Evolutionary conservation across 2,888 invertebrate genomes (phyloP), one percentile per base, ranked within the genome.

Genomic region (Osedax frankpressi): DNA sequence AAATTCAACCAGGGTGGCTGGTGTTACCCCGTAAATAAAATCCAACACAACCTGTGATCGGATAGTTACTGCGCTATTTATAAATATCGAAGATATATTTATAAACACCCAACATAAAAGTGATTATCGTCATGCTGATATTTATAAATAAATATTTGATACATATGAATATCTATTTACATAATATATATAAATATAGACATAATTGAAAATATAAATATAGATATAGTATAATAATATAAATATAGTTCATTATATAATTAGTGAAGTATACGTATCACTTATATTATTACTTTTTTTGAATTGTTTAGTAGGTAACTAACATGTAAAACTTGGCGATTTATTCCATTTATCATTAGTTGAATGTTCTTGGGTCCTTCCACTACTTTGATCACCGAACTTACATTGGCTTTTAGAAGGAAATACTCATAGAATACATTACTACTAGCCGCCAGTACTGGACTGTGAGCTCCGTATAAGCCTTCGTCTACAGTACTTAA

Each of bases 381-480:
- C 11, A 28, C 14, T 30, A 24, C 19, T 27, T 28, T 70, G 70
- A 70, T 25, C 11, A 24, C 30, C 2, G 14, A 30, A 25, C 30
- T 30, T 28, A 25, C 25, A 30, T 6, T 11, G 6, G 44, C 6
- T 44, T 44, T 44, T 11, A 11, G 6, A 11, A 44, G 19, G 19
- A 44, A 44, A 44, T 44, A 44, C 44, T 44, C 44, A 27, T 75
- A 69, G 62, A 77, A 75, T 2, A 70, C 72, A 19, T 70, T 59
- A 28, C 77, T 77, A 63, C 77, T 76, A 14, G 77, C 76, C 26
- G 76, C 77, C 19, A 77, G 74, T 19, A 77, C 74, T 1, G 74
- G 28, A 2, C 75, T 75, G 59, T 77, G 77, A 19, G 75, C 77
- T 30, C 30, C 74, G 60, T 75, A 77, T 62, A 70, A 65, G 24